phyloP scores from a whole-genome alignment of 30 jellyfish, hydroid and myxozoan genomes.

The Aurelia sp. region DNA sequence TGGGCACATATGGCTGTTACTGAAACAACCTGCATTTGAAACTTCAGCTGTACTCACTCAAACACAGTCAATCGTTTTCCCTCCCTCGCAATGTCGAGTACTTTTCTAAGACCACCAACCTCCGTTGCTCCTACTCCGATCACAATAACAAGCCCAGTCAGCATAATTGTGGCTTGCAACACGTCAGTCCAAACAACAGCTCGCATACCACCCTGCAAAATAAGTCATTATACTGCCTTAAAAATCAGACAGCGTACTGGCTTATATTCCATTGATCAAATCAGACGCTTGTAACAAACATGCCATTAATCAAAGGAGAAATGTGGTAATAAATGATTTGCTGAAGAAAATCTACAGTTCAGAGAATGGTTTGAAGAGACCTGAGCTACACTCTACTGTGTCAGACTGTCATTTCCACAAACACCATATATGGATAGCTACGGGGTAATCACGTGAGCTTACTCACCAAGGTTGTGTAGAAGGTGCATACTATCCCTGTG shows the following conservation, averaged over 20 bases:
- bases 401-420: no score
- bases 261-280: no score
- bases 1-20: no score
- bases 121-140: slow-evolving; percentile 69
- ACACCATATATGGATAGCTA: no score
- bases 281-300: no score
- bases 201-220: slow-evolving; percentile 86
- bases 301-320: no score
- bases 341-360: no score
- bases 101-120: slow-evolving; percentile 75
- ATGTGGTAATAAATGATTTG: no score
- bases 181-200: slow-evolving; percentile 94
- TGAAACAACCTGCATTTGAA: no score
- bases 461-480: slow-evolving; percentile 81
- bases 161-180: slow-evolving; percentile 71
- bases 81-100: slow-evolving; percentile 54
- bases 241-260: no score
- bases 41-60: slow-evolving; percentile 56
- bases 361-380: no score
- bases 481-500: slow-evolving; percentile 85
- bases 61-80: slow-evolving; percentile 71
- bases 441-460: background rate
- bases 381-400: no score
- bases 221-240: background rate
- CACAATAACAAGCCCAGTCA: slow-evolving; percentile 65